Evolutionary conservation across 37 sponge, comb jelly and placozoan genomes (phyloP).

Genomic region (Hormiphora californensis): DNA sequence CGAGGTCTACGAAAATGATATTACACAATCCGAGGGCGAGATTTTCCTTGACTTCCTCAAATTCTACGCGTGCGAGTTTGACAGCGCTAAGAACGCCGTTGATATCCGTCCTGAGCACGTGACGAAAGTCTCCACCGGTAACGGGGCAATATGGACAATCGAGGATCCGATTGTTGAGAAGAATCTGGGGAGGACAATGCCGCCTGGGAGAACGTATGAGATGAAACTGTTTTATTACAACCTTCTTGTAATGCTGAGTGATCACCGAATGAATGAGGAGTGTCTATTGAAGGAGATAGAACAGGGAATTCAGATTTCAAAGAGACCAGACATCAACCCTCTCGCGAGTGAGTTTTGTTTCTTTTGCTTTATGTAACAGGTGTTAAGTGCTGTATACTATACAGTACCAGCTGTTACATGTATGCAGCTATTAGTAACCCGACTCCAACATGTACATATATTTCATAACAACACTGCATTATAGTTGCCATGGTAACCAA

Average conservation of each 20-base stretch:
- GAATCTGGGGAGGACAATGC: conserved; percentile 28
- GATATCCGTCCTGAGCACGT: background rate
- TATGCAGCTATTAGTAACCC: too few relatives aligned
- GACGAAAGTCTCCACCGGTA: background rate
- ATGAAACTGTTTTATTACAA: conserved; percentile 14
- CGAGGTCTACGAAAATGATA: background rate
- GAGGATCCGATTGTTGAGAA: conserved; percentile 46
- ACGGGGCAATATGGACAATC: background rate
- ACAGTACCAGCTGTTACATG: too few relatives aligned
- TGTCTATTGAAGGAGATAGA: too few relatives aligned
- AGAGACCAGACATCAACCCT: too few relatives aligned
- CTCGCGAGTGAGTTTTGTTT: too few relatives aligned
- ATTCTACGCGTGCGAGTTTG: conserved; percentile 43
- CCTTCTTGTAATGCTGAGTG: background rate
- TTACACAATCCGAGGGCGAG: conserved; percentile 31
- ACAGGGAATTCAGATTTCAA: too few relatives aligned
- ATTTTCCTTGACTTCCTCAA: conserved; percentile 30
- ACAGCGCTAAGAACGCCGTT: conserved; percentile 4
- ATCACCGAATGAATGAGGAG: background rate
- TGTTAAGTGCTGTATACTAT: too few relatives aligned
- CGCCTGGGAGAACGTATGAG: background rate
- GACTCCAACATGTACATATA: too few relatives aligned
- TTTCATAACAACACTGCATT: too few relatives aligned
- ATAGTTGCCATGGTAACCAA: too few relatives aligned
- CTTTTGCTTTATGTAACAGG: too few relatives aligned